These are phyloP conservation scores for Dryococelus australis DNA, from an alignment of 2,888 invertebrate genomes.

Conservation along the genomic window DNA sequence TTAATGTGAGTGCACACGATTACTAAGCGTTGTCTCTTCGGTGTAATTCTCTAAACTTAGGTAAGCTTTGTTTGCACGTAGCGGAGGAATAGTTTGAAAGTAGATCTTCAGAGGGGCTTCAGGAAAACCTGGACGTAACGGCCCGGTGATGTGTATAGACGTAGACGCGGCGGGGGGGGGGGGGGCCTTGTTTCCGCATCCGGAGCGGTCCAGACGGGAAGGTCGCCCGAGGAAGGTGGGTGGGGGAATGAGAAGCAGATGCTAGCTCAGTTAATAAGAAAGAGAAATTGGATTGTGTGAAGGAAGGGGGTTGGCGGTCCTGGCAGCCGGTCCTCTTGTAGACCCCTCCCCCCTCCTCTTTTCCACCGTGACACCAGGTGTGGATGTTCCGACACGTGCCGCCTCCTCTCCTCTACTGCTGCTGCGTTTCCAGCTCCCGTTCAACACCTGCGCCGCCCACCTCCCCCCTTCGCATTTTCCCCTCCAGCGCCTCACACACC, in stretches of 20 bases:
- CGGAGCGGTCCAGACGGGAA: background rate
- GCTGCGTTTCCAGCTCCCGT: background rate
- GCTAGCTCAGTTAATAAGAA: background rate
- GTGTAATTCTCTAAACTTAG: no score
- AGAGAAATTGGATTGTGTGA: background rate
- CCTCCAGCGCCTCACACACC: background rate
- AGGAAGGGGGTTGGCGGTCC: background rate
- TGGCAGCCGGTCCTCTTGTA: constrained; percentile 4
- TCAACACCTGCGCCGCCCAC: background rate
- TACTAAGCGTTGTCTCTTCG: no score
- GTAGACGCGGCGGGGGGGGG: no score
- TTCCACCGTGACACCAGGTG: background rate
- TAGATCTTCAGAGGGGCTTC: no score
- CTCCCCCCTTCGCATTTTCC: background rate
- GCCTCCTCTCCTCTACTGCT: background rate
- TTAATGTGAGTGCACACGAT: no score
- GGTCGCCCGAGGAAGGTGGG: background rate
- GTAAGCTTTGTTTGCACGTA: no score
- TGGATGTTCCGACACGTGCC: background rate
- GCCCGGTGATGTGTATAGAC: no score
- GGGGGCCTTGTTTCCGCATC: no score
- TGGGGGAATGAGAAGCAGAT: background rate
- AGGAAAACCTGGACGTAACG: no score
- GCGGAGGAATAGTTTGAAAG: no score
- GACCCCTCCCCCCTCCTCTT: background rate